Base-by-base conservation (phyloP, 35 echinoderm and acorn worm genomes). In the Lytechinus variegatus region DNA sequence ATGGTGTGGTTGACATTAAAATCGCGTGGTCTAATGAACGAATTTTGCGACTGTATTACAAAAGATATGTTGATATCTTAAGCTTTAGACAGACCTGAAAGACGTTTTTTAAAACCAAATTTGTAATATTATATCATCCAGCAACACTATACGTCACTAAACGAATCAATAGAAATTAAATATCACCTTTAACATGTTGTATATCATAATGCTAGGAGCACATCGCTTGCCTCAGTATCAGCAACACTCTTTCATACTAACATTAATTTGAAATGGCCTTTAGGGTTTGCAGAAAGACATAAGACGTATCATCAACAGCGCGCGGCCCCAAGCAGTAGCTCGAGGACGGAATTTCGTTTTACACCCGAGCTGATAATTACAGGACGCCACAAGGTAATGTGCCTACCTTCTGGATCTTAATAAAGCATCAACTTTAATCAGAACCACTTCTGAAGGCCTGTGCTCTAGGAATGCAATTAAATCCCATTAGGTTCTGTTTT, bases 381-480 rank as follows among this genome's bases (percentile, higher is more conserved):
- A 27, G 88, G 52, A 90, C 27, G 88, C 88, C 88, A 54, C 88
- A 3, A 52, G 88, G 11, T 90, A 90, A 90, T 54, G 88, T 14
- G n/a, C 52, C 28, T 90, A 90, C 88, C 88, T 90, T 90, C 88
- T 90, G 88, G 88, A 90, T 90, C 88, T 90, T 51, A 90, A 90
- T 90, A 44, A 90, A 54, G 4, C 88, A 90, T 90, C 88, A 90
- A 90, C 52, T 44, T 90, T 90, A 90, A 90, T 90, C 88, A 90
- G 52, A 90, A 90, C 29, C 88, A 90, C 88, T 52, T 19, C 56
- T 28, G 29, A 44, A 90, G 88, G 16, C 88, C 27, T 79, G 88
- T 44, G 88, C 88, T 21, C 88, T 12, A 44, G 27, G 88, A 90
- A 90, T 90, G 88, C 88, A 90, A 90, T 90, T 90, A 90, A 90